phyloP scores from a whole-genome alignment of 2,113 vertebrate species.

The Oreochromis aureus region DNA sequence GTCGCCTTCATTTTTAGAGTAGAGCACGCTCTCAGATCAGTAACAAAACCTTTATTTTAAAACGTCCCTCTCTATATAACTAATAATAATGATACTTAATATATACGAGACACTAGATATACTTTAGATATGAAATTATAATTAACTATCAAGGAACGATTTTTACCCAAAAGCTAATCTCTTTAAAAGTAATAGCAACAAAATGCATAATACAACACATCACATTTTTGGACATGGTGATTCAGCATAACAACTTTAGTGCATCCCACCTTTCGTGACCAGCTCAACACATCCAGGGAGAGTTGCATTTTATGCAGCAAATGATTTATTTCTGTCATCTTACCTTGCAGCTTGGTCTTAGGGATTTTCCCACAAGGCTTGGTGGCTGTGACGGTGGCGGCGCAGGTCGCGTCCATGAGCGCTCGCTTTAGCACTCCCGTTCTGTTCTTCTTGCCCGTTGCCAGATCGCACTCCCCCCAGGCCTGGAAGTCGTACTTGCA shows the following conservation, averaged over 20 bases:
- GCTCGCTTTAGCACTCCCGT: constrained; percentile 88
- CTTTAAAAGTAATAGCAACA: neutral
- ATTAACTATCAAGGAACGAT: neutral
- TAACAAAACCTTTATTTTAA: neutral
- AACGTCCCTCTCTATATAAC: neutral
- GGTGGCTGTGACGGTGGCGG: constrained; percentile 85
- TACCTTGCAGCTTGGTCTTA: constrained; percentile 94
- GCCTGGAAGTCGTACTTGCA: constrained; percentile 96
- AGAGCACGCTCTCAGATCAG: fast-evolving
- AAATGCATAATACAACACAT: neutral
- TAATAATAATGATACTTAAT: neutral
- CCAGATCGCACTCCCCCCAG: constrained; percentile 94
- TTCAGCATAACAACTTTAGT: neutral
- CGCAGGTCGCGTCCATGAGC: constrained; percentile 89
- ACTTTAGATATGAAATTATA: neutral
- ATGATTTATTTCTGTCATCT: constrained; percentile 11
- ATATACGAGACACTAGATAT: neutral
- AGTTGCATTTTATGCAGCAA: neutral
- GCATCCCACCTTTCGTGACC: neutral
- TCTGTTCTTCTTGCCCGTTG: constrained; percentile 87
- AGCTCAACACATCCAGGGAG: neutral
- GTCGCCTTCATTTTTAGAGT: neutral
- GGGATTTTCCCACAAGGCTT: constrained; percentile 91
- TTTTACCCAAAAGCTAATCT: neutral
- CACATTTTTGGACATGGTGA: neutral